Evolutionary conservation across 2,797 vertebrate genomes (phyloP).

Genomic region (Argentina silus): DNA sequence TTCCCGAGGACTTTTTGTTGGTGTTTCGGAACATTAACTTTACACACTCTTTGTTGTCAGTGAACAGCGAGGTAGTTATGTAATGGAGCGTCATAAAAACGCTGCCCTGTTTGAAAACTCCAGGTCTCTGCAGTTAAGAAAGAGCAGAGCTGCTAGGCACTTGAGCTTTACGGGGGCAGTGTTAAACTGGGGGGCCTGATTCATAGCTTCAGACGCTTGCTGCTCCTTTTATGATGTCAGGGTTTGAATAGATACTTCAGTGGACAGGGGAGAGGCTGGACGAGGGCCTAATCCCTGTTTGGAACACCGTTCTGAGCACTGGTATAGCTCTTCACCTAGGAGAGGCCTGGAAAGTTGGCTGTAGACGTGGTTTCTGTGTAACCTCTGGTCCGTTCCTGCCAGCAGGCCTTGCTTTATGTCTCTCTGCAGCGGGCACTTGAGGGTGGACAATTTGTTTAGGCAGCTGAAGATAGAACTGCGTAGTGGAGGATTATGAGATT

Average conservation of each 20-base stretch:
- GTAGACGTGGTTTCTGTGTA: constrained; percentile 46
- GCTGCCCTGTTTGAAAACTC: constrained; percentile 64
- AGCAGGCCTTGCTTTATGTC: constrained; percentile 70
- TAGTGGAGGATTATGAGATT: constrained; percentile 76
- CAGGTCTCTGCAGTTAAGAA: constrained; percentile 70
- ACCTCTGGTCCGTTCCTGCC: constrained; percentile 58
- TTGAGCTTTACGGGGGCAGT: constrained; percentile 67
- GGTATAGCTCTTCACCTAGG: constrained; percentile 53
- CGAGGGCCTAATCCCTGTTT: constrained; percentile 46
- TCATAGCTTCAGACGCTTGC: constrained; percentile 67
- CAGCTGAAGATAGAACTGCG: constrained; percentile 73
- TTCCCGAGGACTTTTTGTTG: constrained; percentile 65
- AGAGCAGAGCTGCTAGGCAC: constrained; percentile 63
- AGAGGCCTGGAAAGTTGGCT: constrained; percentile 60
- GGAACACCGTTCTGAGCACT: constrained; percentile 45
- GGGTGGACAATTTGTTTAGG: constrained; percentile 76
- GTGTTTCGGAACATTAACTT: constrained; percentile 81
- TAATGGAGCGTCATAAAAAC: constrained; percentile 73
- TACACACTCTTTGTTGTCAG: constrained; percentile 78
- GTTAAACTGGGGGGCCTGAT: constrained; percentile 60
- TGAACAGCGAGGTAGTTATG: constrained; percentile 76
- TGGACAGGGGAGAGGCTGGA: constrained; percentile 44
- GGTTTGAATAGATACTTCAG: constrained; percentile 65
- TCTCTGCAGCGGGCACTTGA: constrained; percentile 68
- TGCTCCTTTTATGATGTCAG: constrained; percentile 75